phyloP scores from a whole-genome alignment of 1,140 invertebrate species.

The Tyrophagus putrescentiae region DNA sequence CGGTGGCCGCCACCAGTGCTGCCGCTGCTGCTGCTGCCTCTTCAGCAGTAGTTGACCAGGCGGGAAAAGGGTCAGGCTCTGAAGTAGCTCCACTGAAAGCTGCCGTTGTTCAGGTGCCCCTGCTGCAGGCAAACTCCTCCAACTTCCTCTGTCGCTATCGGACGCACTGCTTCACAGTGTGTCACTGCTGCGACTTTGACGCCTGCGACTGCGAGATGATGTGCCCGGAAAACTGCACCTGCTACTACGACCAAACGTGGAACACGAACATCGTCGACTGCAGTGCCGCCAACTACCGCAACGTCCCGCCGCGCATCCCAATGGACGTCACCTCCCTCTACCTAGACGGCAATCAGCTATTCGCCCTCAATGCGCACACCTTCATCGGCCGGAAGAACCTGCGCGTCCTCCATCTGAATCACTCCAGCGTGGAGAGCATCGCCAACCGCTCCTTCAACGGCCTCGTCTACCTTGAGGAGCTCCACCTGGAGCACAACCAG shows the following conservation, averaged over 20 bases:
- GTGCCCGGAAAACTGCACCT: constrained; percentile 78
- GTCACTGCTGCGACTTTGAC: constrained; percentile 86
- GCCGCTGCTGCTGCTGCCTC: neutral
- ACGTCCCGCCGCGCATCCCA: constrained; percentile 66
- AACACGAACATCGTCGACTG: constrained; percentile 82
- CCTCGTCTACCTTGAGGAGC: constrained; percentile 50
- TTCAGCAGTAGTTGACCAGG: neutral
- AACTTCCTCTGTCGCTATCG: constrained; percentile 83
- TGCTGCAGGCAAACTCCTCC: constrained; percentile 65
- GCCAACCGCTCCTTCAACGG: constrained; percentile 81
- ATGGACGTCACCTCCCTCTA: constrained; percentile 89
- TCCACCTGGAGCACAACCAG: constrained; percentile 59
- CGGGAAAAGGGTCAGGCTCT: neutral
- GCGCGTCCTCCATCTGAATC: constrained; percentile 68
- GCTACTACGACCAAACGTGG: constrained; percentile 86
- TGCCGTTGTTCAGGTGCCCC: constrained; percentile 41
- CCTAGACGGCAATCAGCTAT: constrained; percentile 74
- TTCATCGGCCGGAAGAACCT: constrained; percentile 78
- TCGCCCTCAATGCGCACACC: constrained; percentile 66
- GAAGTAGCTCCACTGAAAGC: neutral
- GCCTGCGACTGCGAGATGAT: constrained; percentile 91
- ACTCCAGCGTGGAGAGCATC: constrained; percentile 63
- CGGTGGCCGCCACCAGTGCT: constrained; percentile 45
- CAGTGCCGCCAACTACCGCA: constrained; percentile 46
- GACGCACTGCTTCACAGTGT: constrained; percentile 77